Percentiles rank a stretch among this genome's conserved stretches.
Conservation (phyloP, 2,797 vertebrate species). For the Clarias laeviceps region DNA sequence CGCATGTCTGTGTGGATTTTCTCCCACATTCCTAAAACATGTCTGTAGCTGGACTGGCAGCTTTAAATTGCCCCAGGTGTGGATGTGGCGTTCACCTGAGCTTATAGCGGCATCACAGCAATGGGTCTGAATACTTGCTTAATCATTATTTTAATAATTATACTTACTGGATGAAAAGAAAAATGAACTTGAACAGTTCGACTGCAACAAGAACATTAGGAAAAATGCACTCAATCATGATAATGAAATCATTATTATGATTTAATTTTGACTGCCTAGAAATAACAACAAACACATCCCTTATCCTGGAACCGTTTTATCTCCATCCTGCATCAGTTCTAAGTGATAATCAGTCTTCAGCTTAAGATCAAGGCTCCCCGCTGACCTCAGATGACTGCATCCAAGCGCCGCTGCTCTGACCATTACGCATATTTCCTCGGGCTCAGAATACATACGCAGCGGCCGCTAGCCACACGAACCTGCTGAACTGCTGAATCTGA, state of each 20-base stretch:
- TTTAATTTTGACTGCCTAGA: conserved; percentile 15
- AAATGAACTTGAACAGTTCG: neutral
- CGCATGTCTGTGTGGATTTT: neutral
- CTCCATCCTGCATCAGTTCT: conserved; percentile 19
- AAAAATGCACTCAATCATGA: conserved; percentile 1
- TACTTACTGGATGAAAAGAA: neutral
- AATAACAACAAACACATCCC: neutral
- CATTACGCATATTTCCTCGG: conserved; percentile 37
- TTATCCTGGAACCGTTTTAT: conserved; percentile 12
- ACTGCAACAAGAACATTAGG: neutral
- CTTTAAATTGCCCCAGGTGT: neutral
- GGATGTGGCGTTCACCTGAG: neutral
- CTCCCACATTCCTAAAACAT: neutral
- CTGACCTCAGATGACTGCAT: conserved; percentile 63
- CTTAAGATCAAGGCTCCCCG: conserved; percentile 2
- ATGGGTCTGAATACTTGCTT: neutral
- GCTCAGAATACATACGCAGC: conserved; percentile 29
- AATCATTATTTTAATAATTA: neutral
- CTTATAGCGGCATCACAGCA: neutral
- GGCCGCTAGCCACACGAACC: conserved; percentile 40
- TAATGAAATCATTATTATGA: conserved; percentile 4
- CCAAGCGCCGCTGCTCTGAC: conserved; percentile 44
- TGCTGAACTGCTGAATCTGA: conserved; percentile 35
- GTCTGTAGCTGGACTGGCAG: neutral
- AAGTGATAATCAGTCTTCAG: conserved; percentile 38